Evolutionary conservation across 2,113 vertebrate species (phyloP), one percentile per base, ranked within the genome.

Genomic region (Limnothrissa miodon): DNA sequence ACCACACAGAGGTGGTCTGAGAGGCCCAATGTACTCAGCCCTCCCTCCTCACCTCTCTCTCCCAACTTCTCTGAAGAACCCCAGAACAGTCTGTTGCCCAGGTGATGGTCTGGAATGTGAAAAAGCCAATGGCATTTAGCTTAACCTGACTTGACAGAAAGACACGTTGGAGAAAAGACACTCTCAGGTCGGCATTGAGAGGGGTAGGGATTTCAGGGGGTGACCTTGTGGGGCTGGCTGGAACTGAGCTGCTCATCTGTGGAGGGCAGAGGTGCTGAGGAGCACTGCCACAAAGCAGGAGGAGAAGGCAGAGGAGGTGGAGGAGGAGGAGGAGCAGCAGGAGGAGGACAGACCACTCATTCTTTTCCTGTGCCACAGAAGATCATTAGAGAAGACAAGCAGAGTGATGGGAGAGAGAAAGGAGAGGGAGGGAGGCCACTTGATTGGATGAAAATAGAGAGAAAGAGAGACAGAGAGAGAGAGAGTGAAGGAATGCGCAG

Each of bases 341-440:
- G 29, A 74, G 66, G 10, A 36, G 66, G 66, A 74, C 66, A 74
- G 19, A 74, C 62, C 62, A 70, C n/a, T 70, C 66, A 74, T 36
- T 74, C 33, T 36, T 74, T 17, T 74, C 66, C 33, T 4, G 66
- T 36, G 33, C 29, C 66, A 74, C 66, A 36, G 66, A 33, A 36
- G 66, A 74, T 74, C 66, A 36, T 74, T 74, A 74, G 29, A 74
- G 33, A 29, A 29, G 59, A 15, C 46, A 48, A 48, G 46, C 46
- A 66, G 59, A 4, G 10, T 36, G 17, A 74, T 11, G 66, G 36
- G 66, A 74, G 11, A 13, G 29, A 5, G 66, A 36, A 15, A 33
- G 33, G 66, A 13, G 29, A 74, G 29, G 33, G 33, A 36, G 66
- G 33, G 66, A 74, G 29, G 33, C 66, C 25, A 17, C 66, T 39